Evolutionary conservation across 2,113 vertebrate species (phyloP).

Genomic region (Alouatta palliata): DNA sequence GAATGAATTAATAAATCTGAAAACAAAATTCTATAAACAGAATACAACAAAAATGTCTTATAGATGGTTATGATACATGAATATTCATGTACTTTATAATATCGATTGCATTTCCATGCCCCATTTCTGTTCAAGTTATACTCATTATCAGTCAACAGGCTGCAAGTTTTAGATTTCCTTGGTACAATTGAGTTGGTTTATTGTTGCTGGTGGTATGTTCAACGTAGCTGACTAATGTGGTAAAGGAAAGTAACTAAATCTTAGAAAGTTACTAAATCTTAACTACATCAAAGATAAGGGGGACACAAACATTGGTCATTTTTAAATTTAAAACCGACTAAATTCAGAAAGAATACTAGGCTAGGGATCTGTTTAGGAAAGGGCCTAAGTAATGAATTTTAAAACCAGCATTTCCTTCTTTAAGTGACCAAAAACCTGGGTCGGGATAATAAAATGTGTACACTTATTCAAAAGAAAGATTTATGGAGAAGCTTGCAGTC

Average conservation of each 20-base stretch:
- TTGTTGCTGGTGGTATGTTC: not conserved
- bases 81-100: not conserved
- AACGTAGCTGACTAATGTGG: not conserved
- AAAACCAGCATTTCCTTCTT: not conserved
- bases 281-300: not conserved
- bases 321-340: not conserved
- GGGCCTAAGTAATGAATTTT: not conserved
- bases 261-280: not conserved
- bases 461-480: slow-evolving; percentile 29
- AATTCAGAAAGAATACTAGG: not conserved
- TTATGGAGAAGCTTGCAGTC: not conserved
- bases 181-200: not conserved
- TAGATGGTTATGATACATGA: not conserved
- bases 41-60: not conserved
- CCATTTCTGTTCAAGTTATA: not conserved
- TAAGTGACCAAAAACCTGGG: not conserved
- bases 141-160: not conserved
- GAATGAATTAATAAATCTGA: not conserved
- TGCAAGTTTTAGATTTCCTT: not conserved
- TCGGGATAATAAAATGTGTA: not conserved
- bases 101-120: not conserved
- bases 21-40: not conserved
- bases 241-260: not conserved
- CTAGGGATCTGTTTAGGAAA: not conserved
- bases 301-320: not conserved